Conservation (phyloP, 2,797 vertebrate genomes). For the Pachyuromys duprasi region DNA sequence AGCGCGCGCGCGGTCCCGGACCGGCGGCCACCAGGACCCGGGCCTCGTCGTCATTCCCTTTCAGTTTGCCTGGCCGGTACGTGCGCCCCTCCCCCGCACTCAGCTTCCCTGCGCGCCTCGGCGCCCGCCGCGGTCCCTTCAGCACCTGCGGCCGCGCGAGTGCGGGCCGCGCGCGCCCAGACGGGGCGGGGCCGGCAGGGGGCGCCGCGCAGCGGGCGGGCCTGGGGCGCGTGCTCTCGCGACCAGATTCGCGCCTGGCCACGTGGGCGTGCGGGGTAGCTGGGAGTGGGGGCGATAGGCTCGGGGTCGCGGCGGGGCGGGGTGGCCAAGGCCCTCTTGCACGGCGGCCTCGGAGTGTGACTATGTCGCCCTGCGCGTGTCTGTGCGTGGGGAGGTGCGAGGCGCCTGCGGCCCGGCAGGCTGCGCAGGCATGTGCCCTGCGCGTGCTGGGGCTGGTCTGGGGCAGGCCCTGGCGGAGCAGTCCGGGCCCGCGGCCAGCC, state of each 20-base stretch:
- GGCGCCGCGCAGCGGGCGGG: slow-evolving; percentile 72
- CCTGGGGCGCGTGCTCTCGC: slow-evolving; percentile 60
- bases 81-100: slow-evolving; percentile 72
- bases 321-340: not conserved
- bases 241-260: slow-evolving; percentile 46
- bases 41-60: slow-evolving; percentile 95
- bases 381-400: slow-evolving; percentile 62
- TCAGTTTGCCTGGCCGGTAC: slow-evolving; percentile 97
- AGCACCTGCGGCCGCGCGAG: slow-evolving; percentile 71
- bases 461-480: slow-evolving; percentile 79
- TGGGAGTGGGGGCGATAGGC: not conserved
- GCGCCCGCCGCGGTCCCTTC: not conserved
- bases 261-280: slow-evolving; percentile 70
- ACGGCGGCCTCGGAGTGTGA: slow-evolving; percentile 64
- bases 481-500: slow-evolving; percentile 70
- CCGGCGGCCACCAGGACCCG: slow-evolving; percentile 80
- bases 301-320: slow-evolving; percentile 3
- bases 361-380: slow-evolving; percentile 62
- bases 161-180: slow-evolving; percentile 68
- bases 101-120: not conserved
- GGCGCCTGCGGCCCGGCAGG: slow-evolving; percentile 49
- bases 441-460: slow-evolving; percentile 79
- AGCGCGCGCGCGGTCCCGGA: slow-evolving; percentile 67
- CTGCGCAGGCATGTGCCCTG: slow-evolving; percentile 77
- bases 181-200: slow-evolving; percentile 68